Percentiles rank a stretch among this genome's conserved stretches.
Evolutionary conservation across 1,140 invertebrate species (phyloP).

Genomic region (Drepana arcuata): DNA sequence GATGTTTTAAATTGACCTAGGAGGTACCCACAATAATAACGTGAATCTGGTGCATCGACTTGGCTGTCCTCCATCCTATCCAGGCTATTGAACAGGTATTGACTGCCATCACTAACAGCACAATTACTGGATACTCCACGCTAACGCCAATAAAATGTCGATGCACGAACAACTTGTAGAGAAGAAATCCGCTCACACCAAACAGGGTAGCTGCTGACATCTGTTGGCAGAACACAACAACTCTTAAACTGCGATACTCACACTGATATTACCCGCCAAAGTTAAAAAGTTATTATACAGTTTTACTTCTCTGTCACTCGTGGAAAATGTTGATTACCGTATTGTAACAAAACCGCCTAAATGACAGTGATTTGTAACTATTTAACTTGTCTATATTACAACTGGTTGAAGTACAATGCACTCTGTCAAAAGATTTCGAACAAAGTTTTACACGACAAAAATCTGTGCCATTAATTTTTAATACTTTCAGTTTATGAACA

Average conservation of each 20-base stretch:
- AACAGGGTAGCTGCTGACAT: conserved; percentile 69
- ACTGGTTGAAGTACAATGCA: no score
- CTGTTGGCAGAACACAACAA: conserved; percentile 45
- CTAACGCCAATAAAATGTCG: conserved; percentile 60
- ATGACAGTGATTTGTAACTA: no score
- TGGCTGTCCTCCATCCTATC: conserved; percentile 70
- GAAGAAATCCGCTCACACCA: conserved; percentile 60
- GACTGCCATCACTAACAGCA: conserved; percentile 65
- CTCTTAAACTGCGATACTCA: no score
- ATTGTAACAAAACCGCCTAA: no score
- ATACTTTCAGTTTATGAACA: no score
- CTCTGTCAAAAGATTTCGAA: no score
- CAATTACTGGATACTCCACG: conserved; percentile 63
- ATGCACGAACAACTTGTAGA: conserved; percentile 70
- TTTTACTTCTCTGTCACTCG: no score
- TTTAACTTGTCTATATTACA: no score
- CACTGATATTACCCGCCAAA: conserved; percentile 30
- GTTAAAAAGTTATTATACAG: conserved; percentile 4
- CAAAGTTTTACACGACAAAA: no score
- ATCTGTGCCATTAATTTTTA: no score
- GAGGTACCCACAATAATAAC: conserved; percentile 61
- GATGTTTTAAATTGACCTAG: no score
- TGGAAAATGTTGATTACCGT: no score
- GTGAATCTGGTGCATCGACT: conserved; percentile 64
- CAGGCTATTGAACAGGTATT: conserved; percentile 67